Conservation (phyloP, 2,113 vertebrate species). For the Cairina moschata region DNA sequence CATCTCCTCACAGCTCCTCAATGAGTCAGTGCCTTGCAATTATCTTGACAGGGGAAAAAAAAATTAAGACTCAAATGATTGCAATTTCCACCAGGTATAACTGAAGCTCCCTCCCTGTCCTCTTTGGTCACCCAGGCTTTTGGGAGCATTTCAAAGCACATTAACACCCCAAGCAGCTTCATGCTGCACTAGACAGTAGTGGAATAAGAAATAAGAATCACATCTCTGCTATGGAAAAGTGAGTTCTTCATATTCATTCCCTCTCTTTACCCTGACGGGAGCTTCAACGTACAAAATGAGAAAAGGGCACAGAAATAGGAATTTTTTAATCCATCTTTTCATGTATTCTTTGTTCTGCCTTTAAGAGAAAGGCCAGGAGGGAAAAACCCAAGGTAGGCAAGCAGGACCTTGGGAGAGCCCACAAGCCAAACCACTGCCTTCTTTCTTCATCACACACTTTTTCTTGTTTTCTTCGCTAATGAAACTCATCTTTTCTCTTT, state of each 20-base stretch:
- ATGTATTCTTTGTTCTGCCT: neutral
- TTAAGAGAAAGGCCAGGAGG: neutral
- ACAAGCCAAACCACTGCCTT: neutral
- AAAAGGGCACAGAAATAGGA: neutral
- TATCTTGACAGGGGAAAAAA: neutral
- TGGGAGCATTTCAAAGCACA: neutral
- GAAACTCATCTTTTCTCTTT: neutral
- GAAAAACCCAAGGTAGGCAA: neutral
- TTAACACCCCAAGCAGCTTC: conserved; percentile 3
- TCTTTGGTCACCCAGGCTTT: neutral
- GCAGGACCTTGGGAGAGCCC: neutral
- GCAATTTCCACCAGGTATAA: neutral
- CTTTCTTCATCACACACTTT: neutral
- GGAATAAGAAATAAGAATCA: neutral
- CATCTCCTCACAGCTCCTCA: neutral
- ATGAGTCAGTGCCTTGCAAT: neutral
- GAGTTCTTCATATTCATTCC: neutral
- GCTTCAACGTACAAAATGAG: neutral
- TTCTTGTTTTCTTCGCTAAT: neutral
- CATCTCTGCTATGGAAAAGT: neutral
- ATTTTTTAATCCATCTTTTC: neutral
- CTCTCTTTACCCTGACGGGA: neutral
- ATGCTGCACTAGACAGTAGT: rapidly evolving
- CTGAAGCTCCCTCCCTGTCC: neutral
- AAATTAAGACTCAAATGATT: neutral